These are phyloP conservation scores for Sceloporus tristichus DNA, from an alignment of 2,113 vertebrate species.

Conservation along the genomic window DNA sequence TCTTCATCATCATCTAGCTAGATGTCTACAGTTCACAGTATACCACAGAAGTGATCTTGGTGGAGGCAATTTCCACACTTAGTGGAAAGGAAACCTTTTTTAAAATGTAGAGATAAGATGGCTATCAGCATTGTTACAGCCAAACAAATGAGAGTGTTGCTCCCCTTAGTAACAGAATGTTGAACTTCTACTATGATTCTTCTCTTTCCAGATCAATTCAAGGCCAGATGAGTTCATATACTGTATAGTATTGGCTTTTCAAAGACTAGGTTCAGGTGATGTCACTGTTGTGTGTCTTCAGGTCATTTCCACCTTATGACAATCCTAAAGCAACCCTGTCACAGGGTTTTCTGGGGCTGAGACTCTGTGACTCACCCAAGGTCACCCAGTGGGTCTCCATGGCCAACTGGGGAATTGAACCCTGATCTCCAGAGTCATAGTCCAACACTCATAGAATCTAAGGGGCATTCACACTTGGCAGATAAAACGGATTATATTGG, in stretches of 20 bases:
- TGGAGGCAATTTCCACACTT: not conserved
- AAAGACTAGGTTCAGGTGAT: not conserved
- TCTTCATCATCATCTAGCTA: not conserved
- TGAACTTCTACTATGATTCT: not conserved
- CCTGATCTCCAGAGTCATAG: too few species aligned
- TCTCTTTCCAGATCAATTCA: not conserved
- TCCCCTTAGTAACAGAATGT: not conserved
- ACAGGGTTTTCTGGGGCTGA: too few species aligned
- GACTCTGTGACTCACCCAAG: too few species aligned
- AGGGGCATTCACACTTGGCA: too few species aligned
- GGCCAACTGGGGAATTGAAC: too few species aligned
- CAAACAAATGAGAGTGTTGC: not conserved
- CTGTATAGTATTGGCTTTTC: not conserved
- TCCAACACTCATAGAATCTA: too few species aligned
- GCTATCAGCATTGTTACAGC: not conserved
- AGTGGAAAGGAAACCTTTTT: not conserved
- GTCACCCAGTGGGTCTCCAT: too few species aligned
- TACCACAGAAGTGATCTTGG: not conserved
- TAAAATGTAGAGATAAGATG: not conserved
- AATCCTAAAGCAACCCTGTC: too few species aligned
- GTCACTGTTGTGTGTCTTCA: too few species aligned
- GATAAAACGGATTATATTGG: too few species aligned
- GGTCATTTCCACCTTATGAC: too few species aligned
- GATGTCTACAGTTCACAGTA: accelerated
- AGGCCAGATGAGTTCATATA: accelerated